These are phyloP conservation scores for Capitella teleta DNA, from an alignment of 1,140 invertebrate species.

Conservation along the genomic window DNA sequence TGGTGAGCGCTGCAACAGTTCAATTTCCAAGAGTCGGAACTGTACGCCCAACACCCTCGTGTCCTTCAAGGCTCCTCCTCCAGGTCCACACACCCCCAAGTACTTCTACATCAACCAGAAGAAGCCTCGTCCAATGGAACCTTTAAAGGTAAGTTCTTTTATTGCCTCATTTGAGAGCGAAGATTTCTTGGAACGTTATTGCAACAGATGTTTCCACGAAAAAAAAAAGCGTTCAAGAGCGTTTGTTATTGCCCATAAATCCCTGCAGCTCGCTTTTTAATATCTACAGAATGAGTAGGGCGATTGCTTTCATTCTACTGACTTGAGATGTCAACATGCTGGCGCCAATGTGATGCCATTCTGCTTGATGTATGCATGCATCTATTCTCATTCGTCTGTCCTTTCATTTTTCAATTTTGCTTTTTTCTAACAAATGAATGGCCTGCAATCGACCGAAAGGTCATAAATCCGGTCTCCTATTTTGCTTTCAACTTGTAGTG, in stretches of 20 bases:
- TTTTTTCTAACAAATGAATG: not conserved
- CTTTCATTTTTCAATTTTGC: too few relatives aligned
- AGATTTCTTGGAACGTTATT: not conserved
- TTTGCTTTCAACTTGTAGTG: not conserved
- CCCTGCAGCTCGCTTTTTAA: too few relatives aligned
- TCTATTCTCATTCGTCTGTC: too few relatives aligned
- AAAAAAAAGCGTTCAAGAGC: not conserved
- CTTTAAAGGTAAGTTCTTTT: slow-evolving; percentile 20
- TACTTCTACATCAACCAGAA: slow-evolving; percentile 27
- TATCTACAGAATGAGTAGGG: not conserved
- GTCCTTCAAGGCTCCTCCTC: slow-evolving; percentile 11
- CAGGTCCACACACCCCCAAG: slow-evolving; percentile 17
- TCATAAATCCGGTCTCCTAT: not conserved
- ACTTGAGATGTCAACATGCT: not conserved
- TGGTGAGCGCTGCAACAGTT: not conserved
- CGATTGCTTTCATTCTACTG: not conserved
- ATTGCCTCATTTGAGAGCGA: not conserved
- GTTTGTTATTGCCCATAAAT: not conserved
- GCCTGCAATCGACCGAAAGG: not conserved
- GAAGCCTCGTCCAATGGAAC: slow-evolving; percentile 21
- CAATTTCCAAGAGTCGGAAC: not conserved
- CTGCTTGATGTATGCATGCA: too few relatives aligned
- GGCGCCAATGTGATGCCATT: too few relatives aligned
- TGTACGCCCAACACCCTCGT: slow-evolving; percentile 15
- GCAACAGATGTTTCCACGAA: not conserved